These are phyloP conservation scores for Nyctereutes procyonoides DNA, from an alignment of 2,113 vertebrate species.

Conservation along the genomic window DNA sequence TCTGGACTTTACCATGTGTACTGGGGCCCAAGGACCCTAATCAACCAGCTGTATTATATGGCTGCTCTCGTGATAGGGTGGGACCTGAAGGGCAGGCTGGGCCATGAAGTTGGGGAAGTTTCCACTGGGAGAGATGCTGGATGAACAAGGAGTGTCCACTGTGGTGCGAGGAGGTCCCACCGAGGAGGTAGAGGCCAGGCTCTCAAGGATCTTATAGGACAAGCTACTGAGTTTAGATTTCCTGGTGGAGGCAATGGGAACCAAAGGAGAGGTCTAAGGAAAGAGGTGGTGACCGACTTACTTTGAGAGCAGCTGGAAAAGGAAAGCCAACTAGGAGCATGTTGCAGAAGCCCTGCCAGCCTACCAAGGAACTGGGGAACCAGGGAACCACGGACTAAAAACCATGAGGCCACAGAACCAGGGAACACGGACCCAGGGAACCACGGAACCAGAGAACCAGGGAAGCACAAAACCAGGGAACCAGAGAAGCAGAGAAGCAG, in stretches of 20 bases:
- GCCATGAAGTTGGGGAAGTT: neutral
- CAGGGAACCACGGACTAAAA: no score
- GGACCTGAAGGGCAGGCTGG: no score
- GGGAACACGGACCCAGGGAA: neutral
- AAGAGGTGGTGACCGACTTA: neutral
- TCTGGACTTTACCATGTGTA: neutral
- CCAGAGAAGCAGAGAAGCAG: neutral
- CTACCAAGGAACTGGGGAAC: neutral
- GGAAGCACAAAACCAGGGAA: neutral
- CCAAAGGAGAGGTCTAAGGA: neutral
- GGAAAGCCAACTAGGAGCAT: neutral
- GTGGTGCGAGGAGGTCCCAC: rapidly evolving
- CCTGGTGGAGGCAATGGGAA: neutral
- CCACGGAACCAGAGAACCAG: neutral
- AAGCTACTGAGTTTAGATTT: neutral
- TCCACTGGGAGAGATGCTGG: neutral
- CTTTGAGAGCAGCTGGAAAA: neutral
- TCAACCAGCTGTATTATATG: neutral
- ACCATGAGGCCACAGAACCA: neutral
- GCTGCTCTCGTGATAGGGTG: rapidly evolving
- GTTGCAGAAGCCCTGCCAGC: neutral
- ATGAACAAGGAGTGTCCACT: rapidly evolving
- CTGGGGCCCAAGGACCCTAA: no score
- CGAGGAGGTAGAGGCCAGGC: neutral
- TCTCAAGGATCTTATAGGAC: neutral